These are phyloP conservation scores for Echeneis naucrates DNA, from an alignment of 2,797 vertebrate genomes.

Conservation along the genomic window DNA sequence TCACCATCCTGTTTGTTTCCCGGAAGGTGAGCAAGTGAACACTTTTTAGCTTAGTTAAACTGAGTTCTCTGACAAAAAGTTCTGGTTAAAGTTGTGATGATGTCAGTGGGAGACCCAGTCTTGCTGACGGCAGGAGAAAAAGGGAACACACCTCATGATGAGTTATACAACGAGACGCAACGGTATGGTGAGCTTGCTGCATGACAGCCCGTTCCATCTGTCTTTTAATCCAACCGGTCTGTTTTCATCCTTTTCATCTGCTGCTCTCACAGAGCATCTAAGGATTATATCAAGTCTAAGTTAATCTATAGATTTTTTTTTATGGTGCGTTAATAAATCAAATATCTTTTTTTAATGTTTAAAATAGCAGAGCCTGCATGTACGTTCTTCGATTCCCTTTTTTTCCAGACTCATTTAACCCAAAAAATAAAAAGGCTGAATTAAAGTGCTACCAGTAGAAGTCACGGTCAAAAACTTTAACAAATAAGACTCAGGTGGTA, in stretches of 20 bases:
- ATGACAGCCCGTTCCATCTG: constrained; percentile 67
- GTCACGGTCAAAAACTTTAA: not conserved
- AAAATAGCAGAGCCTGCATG: not conserved
- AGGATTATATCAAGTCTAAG: constrained; percentile 6
- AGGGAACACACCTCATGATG: constrained; percentile 40
- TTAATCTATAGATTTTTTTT: constrained; percentile 10
- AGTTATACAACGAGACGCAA: constrained; percentile 60
- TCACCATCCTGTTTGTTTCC: constrained; percentile 39
- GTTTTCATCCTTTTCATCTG: constrained; percentile 59
- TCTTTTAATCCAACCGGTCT: constrained; percentile 52
- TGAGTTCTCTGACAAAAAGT: constrained; percentile 46
- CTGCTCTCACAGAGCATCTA: not conserved
- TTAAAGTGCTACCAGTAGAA: not conserved
- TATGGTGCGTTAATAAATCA: not conserved
- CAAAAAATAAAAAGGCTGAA: not conserved
- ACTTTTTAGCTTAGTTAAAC: constrained; percentile 36
- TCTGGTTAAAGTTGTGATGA: constrained; percentile 47
- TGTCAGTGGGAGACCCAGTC: constrained; percentile 31
- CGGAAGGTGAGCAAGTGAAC: constrained; percentile 30
- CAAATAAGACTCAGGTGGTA: not conserved
- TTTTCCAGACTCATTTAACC: not conserved
- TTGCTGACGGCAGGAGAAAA: constrained; percentile 40
- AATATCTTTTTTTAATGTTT: too few species aligned
- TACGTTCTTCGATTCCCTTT: not conserved
- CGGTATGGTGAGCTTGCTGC: constrained; percentile 62